Evolutionary conservation across 2,888 invertebrate species (phyloP).

Genomic region (Callyntrura guangdongensis): DNA sequence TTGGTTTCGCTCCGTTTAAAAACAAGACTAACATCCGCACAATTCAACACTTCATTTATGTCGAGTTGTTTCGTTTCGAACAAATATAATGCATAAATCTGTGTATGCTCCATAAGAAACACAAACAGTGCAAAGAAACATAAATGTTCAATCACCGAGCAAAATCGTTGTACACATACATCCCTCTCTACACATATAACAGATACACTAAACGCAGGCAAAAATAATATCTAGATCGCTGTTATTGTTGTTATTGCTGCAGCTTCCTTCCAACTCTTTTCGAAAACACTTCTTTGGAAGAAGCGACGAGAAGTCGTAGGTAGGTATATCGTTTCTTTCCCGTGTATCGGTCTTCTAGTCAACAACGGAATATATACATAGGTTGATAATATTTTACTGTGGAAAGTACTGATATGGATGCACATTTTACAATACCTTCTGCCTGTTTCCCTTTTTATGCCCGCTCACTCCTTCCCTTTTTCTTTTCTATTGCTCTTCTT

Average conservation of each 20-base stretch:
- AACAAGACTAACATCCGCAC: conserved; percentile 54
- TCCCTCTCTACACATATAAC: too few relatives aligned
- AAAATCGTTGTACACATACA: conserved; percentile 13
- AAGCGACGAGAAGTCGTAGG: too few relatives aligned
- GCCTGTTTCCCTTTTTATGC: conserved; percentile 58
- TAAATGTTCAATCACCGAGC: conserved; percentile 41
- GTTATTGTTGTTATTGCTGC: conserved; percentile 39
- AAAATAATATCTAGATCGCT: conserved; percentile 21
- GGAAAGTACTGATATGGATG: conserved; percentile 24
- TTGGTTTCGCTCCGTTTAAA: conserved; percentile 52
- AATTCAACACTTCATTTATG: conserved; percentile 58
- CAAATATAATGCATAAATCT: neutral
- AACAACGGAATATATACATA: conserved; percentile 29
- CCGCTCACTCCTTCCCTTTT: conserved; percentile 40
- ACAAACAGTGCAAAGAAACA: conserved; percentile 6
- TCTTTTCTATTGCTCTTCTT: conserved; percentile 31
- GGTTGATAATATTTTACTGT: too few relatives aligned
- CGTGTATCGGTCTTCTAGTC: neutral
- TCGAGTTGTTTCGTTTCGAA: conserved; percentile 37
- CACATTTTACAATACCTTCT: conserved; percentile 41
- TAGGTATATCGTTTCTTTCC: too few relatives aligned
- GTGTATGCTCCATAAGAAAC: conserved; percentile 3
- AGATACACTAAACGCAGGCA: too few relatives aligned
- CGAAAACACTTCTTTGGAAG: neutral
- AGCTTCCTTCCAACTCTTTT: conserved; percentile 19